These are phyloP conservation scores for Tipula lateralis DNA, from an alignment of 2,888 invertebrate genomes.

Conservation along the genomic window DNA sequence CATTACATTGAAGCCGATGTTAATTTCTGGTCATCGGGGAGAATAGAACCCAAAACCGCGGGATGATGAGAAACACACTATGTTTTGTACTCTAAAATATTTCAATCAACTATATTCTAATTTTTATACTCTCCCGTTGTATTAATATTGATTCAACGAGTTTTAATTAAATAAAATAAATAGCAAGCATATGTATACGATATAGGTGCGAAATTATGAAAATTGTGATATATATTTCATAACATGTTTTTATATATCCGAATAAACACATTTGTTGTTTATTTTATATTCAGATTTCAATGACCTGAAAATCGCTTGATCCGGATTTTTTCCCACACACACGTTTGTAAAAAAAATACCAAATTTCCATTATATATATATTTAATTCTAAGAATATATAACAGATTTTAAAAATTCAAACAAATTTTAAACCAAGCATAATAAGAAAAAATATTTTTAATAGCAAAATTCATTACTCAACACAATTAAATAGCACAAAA, in stretches of 20 bases:
- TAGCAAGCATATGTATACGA: not conserved
- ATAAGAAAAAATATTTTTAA: not conserved
- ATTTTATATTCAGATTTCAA: not conserved
- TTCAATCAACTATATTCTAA: no score
- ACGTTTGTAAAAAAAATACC: not conserved
- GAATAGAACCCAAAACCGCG: no score
- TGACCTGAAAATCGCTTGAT: not conserved
- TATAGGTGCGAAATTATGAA: not conserved
- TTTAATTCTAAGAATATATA: not conserved
- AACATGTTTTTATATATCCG: not conserved
- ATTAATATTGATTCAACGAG: not conserved
- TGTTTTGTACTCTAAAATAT: no score
- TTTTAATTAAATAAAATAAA: not conserved
- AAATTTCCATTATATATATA: not conserved
- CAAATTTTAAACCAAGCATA: not conserved
- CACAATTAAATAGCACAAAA: conserved; percentile 1
- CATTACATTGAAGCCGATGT: no score
- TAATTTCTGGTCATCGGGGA: no score
- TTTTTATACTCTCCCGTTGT: no score
- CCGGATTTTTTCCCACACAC: not conserved
- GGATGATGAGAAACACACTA: no score
- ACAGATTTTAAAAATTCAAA: not conserved
- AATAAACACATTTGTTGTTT: not conserved
- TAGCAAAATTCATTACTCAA: not conserved
- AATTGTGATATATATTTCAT: not conserved